These are phyloP conservation scores for Lasioglossum marginatum DNA, from an alignment of 2,888 invertebrate genomes.

Conservation along the genomic window DNA sequence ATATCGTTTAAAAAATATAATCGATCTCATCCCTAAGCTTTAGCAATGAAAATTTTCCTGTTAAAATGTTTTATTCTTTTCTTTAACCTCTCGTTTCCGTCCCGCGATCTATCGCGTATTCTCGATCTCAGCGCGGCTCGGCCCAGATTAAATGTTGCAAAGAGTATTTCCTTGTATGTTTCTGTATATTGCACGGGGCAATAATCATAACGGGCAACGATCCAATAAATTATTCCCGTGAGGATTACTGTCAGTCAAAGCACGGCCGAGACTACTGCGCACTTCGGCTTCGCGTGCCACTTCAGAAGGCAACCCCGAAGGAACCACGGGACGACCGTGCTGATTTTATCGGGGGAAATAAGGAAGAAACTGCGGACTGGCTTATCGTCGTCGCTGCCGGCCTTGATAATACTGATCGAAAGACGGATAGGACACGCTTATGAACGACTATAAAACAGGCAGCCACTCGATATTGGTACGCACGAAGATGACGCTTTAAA, in stretches of 20 bases:
- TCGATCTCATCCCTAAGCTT: too few species aligned
- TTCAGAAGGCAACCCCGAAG: constrained; percentile 15
- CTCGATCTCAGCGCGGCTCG: neutral
- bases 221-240: constrained; percentile 35
- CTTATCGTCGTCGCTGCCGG: constrained; percentile 30
- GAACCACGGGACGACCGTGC: constrained; percentile 18
- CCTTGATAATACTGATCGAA: constrained; percentile 38
- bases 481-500: neutral
- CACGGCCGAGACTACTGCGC: neutral
- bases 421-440: constrained; percentile 14
- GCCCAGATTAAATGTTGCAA: constrained; percentile 31
- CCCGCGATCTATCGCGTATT: constrained; percentile 18
- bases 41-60: too few species aligned
- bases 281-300: constrained; percentile 18
- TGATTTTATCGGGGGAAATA: constrained; percentile 37
- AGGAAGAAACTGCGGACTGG: constrained; percentile 29
- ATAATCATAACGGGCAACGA: constrained; percentile 14
- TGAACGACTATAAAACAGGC: neutral
- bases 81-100: neutral
- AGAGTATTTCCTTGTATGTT: constrained; percentile 10
- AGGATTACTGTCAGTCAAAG: constrained; percentile 11
- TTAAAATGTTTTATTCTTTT: too few species aligned
- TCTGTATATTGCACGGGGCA: neutral
- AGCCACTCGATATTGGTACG: neutral
- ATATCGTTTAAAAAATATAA: too few species aligned